These are phyloP conservation scores for Lepisosteus oculatus DNA, from an alignment of 2,113 vertebrate genomes.

Conservation along the genomic window DNA sequence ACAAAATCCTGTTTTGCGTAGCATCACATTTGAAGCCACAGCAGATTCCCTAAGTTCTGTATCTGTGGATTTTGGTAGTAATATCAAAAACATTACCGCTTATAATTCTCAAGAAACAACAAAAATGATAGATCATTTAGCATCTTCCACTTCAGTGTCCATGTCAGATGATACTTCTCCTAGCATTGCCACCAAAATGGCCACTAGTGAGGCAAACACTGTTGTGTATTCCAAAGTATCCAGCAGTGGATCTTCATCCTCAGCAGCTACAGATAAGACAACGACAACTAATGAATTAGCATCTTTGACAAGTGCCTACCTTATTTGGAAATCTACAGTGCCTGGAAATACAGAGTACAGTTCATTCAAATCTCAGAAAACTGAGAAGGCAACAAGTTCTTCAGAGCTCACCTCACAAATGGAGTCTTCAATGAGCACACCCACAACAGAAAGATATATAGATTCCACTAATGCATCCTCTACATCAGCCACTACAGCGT, in stretches of 20 bases:
- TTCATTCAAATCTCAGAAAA: slow-evolving; percentile 32
- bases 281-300: slow-evolving; percentile 24
- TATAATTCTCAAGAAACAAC: not conserved
- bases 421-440: not conserved
- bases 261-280: slow-evolving; percentile 12
- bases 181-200: not conserved
- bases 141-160: not conserved
- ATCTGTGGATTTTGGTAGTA: slow-evolving; percentile 11
- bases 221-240: not conserved
- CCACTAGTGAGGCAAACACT: not conserved
- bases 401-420: slow-evolving; percentile 28
- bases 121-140: not conserved
- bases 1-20: not conserved
- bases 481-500: slow-evolving; percentile 18
- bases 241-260: slow-evolving; percentile 12
- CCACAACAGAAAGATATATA: slow-evolving; percentile 13
- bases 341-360: slow-evolving; percentile 32
- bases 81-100: not conserved
- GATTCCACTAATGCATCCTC: slow-evolving; percentile 7
- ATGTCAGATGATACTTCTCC: not conserved
- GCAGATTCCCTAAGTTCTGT: not conserved
- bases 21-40: not conserved
- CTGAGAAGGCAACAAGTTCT: slow-evolving; percentile 33
- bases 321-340: slow-evolving; percentile 14
- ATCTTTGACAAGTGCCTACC: slow-evolving; percentile 19